Evolutionary conservation across 1,140 invertebrate species (phyloP), one percentile per base, ranked within the genome.

Genomic region (Drosophila mayri): DNA sequence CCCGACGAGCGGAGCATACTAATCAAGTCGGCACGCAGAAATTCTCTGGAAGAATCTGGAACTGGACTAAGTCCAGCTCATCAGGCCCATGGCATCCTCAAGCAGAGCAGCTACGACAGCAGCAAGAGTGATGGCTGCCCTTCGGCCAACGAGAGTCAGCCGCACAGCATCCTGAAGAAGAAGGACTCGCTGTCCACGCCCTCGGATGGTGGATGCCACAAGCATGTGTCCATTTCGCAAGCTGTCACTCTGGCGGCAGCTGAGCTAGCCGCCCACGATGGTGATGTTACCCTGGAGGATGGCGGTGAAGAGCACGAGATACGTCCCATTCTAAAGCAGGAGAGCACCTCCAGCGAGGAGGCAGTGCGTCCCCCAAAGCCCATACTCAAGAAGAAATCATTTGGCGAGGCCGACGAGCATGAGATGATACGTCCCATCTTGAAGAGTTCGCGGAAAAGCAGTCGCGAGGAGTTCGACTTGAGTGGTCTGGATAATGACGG

Each of bases 301-400:
- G 66, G 76, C 61, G 30, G 35, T 0, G 94, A 94, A 50, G 95
- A 92, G 32, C 79, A 91, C 9, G 91, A 96, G 55, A 96, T 96
- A 0, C 94, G 95, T 76, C 97, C 97, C 3, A 97, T 98, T 68
- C 91, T 97, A 6, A 97, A 97, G 91, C 75, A 81, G 46, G 92
- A 93, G 25, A 92, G 86, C 78, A 72, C 78, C 38, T 76, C 79
- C 58, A 81, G 90, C 59, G 81, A 86, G 61, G 81, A 92, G 59
- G 63, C 80, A 16, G 71, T 80, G 35, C 90, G 95, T 49, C 94
- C 93, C 38, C 95, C 95, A 0, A 95, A 94, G 90, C 96, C 97
- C 1, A 97, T 97, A 85, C 85, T 98, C 10, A 97, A 98, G 84
- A 97, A 97, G 91, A 97, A 97, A 88, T 96, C 96, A 0, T 96